Evolutionary conservation across 2,888 invertebrate species (phyloP), one percentile per base, ranked within the genome.

Genomic region (Xanthorhoe designata): DNA sequence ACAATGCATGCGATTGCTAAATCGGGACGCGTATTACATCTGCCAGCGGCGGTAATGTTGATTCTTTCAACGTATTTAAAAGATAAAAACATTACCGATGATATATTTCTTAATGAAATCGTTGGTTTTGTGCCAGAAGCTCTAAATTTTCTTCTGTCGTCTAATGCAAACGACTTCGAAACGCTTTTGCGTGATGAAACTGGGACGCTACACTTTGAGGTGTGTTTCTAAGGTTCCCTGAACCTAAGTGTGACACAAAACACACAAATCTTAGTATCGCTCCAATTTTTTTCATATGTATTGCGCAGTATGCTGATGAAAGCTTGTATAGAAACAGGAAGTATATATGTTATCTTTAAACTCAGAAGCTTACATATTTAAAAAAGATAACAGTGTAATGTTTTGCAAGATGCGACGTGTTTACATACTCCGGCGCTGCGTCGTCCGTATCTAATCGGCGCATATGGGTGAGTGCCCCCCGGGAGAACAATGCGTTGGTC

Each of bases 401-500:
- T 80, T 78, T 77, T 75, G 76, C 77, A 77, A 76, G 78, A 80
- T 75, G 77, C 77, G 76, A 74, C 76, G 73, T 74, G 73, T 86
- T 83, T 86, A 85, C 86, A 83, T 61, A 74, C 75, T 70, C 74
- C 75, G 73, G 70, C 78, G 78, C 76, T 71, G 75, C 81, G 81
- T 81, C 81, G 78, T 76, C 79, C 85, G 78, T 91, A 90, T 92
- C 91, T 91, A 91, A 92, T 91, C 92, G 88, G 79, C 83, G 80
- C 89, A 89, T 83, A 82, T 92, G 91, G 92, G 92, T 91, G 87
- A 92, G 81, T 92, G 92, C 91, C 92, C 92, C 92, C 92, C 79
- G 86, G 86, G 90, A 85, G 90, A 88, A 91, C 92, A 90, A 91
- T 92, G 92, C 92, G 91, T 91, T 91, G 92, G 92, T 92, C 92